phyloP scores from a whole-genome alignment of 1,140 invertebrate species.

The Diploscapter pachys region DNA sequence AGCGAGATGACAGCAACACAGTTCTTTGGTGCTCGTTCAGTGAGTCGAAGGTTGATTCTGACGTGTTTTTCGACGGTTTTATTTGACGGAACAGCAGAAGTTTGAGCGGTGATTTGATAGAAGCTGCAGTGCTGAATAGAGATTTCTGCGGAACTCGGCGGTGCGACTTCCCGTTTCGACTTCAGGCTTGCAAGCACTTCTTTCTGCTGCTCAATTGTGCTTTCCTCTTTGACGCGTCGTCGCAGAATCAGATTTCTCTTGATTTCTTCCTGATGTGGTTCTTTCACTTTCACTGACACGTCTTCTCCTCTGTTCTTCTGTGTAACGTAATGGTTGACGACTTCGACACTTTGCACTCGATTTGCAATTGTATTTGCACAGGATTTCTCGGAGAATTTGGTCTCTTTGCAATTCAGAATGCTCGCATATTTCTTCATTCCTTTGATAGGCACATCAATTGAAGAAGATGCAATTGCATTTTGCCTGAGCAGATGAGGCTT shows the following conservation, averaged over 20 bases:
- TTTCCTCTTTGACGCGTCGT: constrained; percentile 10
- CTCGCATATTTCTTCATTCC: too few species aligned
- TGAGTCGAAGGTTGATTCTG: constrained; percentile 31
- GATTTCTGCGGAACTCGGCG: constrained; percentile 35
- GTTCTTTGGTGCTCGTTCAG: constrained; percentile 35
- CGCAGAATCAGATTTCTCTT: neutral
- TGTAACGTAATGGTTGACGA: too few species aligned
- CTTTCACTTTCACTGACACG: too few species aligned
- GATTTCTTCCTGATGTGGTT: too few species aligned
- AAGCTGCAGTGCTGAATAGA: constrained; percentile 43
- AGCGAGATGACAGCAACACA: constrained; percentile 14
- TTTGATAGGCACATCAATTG: too few species aligned
- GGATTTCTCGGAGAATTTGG: too few species aligned
- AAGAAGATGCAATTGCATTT: too few species aligned
- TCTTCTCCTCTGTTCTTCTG: too few species aligned
- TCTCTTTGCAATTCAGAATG: too few species aligned
- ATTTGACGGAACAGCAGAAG: constrained; percentile 15
- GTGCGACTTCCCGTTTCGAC: constrained; percentile 10
- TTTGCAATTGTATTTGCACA: too few species aligned
- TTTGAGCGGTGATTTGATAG: constrained; percentile 26
- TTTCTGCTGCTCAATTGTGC: constrained; percentile 16
- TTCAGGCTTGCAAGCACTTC: constrained; percentile 26
- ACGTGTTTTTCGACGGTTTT: constrained; percentile 28
- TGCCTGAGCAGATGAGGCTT: too few species aligned
- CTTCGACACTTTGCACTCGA: too few species aligned